phyloP scores from a whole-genome alignment of 23 tunicate species.

The Aplidium turbinatum region DNA sequence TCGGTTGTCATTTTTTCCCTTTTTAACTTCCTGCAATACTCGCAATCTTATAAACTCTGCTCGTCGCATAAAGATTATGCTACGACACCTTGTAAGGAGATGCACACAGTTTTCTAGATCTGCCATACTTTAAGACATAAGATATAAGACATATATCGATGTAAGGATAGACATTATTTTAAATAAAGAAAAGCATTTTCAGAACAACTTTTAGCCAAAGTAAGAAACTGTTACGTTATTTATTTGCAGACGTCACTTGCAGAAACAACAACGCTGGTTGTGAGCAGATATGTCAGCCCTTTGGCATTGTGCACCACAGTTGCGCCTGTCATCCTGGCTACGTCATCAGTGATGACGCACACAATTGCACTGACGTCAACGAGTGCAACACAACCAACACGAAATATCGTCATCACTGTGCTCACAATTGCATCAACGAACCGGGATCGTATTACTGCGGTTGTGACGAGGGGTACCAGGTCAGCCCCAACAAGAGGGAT shows the following conservation, averaged over 20 bases:
- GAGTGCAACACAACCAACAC: conserved; percentile 62
- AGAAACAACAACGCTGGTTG: conserved; percentile 78
- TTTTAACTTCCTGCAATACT: too few species aligned
- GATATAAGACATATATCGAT: too few species aligned
- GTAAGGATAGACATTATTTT: too few species aligned
- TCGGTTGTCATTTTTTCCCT: too few species aligned
- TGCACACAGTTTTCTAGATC: too few species aligned
- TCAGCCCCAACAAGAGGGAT: conserved; percentile 66
- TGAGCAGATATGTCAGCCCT: conserved; percentile 79
- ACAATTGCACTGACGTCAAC: conserved; percentile 85
- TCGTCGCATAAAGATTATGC: too few species aligned
- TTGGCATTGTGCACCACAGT: conserved; percentile 35
- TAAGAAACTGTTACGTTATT: too few species aligned
- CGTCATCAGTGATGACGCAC: conserved; percentile 50
- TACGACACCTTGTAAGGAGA: too few species aligned
- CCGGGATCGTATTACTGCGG: conserved; percentile 88
- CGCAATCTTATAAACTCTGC: too few species aligned
- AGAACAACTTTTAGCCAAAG: too few species aligned
- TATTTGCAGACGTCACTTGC: conserved; percentile 70
- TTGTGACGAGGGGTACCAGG: conserved; percentile 66
- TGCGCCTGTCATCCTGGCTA: conserved; percentile 90
- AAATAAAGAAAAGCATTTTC: too few species aligned
- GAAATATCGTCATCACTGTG: conserved; percentile 56
- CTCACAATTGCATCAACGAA: conserved; percentile 76
- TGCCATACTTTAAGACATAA: too few species aligned